Evolutionary conservation across 2,113 vertebrate species (phyloP), one percentile per base, ranked within the genome.

Genomic region (Pholis gunnellus): DNA sequence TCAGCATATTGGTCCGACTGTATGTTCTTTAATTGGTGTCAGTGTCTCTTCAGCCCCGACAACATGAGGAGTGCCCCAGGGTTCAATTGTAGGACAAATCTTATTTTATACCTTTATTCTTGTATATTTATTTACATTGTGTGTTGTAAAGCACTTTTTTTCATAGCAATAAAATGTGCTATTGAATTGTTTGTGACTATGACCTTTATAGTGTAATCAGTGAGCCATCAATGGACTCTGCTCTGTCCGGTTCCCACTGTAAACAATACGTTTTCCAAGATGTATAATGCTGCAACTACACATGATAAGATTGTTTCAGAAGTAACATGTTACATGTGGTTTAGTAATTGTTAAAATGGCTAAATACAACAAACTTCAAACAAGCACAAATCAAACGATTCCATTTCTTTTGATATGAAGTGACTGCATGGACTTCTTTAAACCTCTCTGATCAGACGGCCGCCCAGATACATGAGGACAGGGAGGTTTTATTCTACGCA

Each of bases 291-390:
- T 27, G 34, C 31, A 31, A 29, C 15, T 18, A 46, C 22, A 56
- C 4, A n/a, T 57, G 27, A 29, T 31, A 11, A 5, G 1, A 40
- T 13, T 25, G 27, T 25, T 20, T 69, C 56, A 82, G 61, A 76
- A 42, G 34, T 31, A 60, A 36, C 15, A 60, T 15, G 31, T 57
- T 38, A 63, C 48, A 50, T 15, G 14, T 15, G 4, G 13, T 36
- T 79, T 63, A 76, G 29, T 29, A 40, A 1, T 6, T 31, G 46
- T 29, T n/a, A 36, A 78, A 78, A 59, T 15, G 6, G n/a, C 8
- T 72, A 42, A 60, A 69, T 72, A n/a, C n/a, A 73, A 64, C 17
- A 46, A 61, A 60, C 44, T 66, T 42, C 22, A 56, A 63, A 34
- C n/a, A 13, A n/a, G 18, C 10, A 0, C n/a, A 8, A 38, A 69